A percentile compares a stretch with the other conserved stretches of the same genome.
Evolutionary conservation across 2,888 invertebrate genomes (phyloP).

Genomic region (Drosophila putrida): DNA sequence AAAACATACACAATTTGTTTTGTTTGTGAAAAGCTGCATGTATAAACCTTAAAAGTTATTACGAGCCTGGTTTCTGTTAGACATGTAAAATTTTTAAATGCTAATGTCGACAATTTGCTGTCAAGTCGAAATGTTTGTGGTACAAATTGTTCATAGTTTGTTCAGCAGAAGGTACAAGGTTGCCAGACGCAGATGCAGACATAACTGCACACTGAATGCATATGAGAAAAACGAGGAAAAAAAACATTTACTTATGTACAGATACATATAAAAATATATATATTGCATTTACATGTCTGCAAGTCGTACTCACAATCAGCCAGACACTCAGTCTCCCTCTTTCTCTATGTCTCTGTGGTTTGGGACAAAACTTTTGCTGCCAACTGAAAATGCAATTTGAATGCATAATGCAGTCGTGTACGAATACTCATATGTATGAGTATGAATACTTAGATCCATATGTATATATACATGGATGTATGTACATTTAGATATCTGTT

Average conservation of each 20-base stretch:
- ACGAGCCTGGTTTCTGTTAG: conserved; percentile 17
- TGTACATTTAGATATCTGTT: conserved; percentile 33
- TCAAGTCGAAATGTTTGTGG: conserved; percentile 40
- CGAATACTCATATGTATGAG: conserved; percentile 7
- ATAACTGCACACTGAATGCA: conserved; percentile 7
- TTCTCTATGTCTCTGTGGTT: conserved; percentile 1
- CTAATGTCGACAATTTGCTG: conserved; percentile 50
- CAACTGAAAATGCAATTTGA: conserved; percentile 58
- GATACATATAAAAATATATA: conserved; percentile 2
- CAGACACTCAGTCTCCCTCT: conserved; percentile 41
- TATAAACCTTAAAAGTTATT: conserved; percentile 20
- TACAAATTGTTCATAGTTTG: conserved; percentile 35
- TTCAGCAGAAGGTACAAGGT: conserved; percentile 40
- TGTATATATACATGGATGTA: conserved; percentile 14
- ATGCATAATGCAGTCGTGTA: conserved; percentile 56
- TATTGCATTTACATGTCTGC: conserved; percentile 51
- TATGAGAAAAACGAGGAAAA: conserved; percentile 1
- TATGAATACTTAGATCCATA: conserved; percentile 4
- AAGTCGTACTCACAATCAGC: conserved; percentile 43
- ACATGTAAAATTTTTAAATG: conserved; percentile 29
- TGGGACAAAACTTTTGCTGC: conserved; percentile 51
- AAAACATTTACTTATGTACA: conserved; percentile 12
- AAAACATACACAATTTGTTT: neutral
- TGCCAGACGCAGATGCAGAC: conserved; percentile 53
- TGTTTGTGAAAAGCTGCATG: neutral